phyloP scores from a whole-genome alignment of 1,140 invertebrate species.

The Rhagoletis zephyria region DNA sequence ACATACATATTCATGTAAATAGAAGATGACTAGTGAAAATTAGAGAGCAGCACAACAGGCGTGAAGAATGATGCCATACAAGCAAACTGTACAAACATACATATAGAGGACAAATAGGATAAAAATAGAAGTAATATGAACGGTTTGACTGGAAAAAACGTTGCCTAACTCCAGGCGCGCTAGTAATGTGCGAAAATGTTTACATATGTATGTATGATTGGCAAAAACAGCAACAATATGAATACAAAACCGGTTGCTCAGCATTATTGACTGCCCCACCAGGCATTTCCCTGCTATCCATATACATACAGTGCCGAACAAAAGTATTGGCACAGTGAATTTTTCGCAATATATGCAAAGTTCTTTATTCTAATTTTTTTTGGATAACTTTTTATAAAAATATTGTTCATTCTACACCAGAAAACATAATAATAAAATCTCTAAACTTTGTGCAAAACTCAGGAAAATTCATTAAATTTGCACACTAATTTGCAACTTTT shows the following conservation, averaged over 20 bases:
- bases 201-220: neutral
- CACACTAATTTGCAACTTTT: too few relatives aligned
- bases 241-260: too few relatives aligned
- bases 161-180: constrained; percentile 23
- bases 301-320: neutral
- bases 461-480: too few relatives aligned
- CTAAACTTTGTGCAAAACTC: too few relatives aligned
- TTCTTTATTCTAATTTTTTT: too few relatives aligned
- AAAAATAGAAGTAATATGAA: neutral
- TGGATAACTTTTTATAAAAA: too few relatives aligned
- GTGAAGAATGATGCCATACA: neutral
- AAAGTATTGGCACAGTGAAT: too few relatives aligned
- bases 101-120: neutral
- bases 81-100: neutral
- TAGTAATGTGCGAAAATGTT: constrained; percentile 15
- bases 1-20: neutral
- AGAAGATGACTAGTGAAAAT: too few relatives aligned
- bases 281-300: neutral
- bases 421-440: too few relatives aligned
- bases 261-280: neutral
- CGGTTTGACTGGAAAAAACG: neutral
- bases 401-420: too few relatives aligned
- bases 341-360: too few relatives aligned
- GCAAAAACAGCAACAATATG: too few relatives aligned
- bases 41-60: neutral